phyloP scores from a whole-genome alignment of 2,888 invertebrate genomes.

The Meteorus colon region DNA sequence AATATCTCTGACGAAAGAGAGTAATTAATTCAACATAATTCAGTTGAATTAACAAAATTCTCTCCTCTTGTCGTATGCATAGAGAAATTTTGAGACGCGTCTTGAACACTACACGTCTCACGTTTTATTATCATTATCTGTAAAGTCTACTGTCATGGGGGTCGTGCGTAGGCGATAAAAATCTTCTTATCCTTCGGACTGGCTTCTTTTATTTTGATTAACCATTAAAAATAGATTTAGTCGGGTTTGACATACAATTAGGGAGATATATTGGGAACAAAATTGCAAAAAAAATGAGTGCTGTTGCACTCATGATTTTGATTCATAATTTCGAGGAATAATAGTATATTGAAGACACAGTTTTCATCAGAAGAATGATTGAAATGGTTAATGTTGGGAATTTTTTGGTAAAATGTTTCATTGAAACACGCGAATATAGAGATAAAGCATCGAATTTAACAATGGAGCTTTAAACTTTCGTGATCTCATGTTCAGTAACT shows the following conservation, averaged over 20 bases:
- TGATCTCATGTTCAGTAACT: constrained; percentile 16
- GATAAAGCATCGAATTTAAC: constrained; percentile 15
- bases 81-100: background rate
- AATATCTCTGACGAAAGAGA: no score
- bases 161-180: background rate
- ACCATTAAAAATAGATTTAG: background rate
- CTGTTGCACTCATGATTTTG: no score
- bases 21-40: no score
- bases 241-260: background rate
- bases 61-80: no score
- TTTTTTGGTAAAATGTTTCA: background rate
- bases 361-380: background rate
- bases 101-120: background rate
- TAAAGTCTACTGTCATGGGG: background rate
- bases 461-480: constrained; percentile 27
- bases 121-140: background rate
- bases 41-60: no score
- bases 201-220: background rate
- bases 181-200: background rate
- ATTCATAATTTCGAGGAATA: no score
- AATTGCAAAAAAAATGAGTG: no score
- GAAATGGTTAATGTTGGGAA: background rate
- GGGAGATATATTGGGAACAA: background rate
- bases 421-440: background rate
- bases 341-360: background rate